phyloP scores from a whole-genome alignment of 2,797 vertebrate species.

The Myiotriccus ornatus region DNA sequence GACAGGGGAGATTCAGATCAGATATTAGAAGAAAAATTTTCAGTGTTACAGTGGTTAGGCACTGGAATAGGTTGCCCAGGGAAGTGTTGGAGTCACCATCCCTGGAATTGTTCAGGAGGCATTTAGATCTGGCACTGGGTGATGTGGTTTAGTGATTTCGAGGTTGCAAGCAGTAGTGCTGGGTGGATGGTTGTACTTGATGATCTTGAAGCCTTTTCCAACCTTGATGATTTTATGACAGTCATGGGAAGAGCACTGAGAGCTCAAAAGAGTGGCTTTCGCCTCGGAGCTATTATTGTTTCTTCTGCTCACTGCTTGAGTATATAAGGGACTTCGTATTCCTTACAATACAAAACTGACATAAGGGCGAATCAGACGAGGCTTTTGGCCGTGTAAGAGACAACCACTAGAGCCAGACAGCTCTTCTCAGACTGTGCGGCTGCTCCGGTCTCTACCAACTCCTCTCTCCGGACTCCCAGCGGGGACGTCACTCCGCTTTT shows the following conservation, averaged over 20 bases:
- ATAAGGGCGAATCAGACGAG: too few relatives aligned
- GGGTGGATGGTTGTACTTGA: fast-evolving
- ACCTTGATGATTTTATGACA: not conserved
- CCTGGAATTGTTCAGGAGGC: not conserved
- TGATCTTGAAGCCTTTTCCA: not conserved
- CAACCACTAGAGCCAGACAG: not conserved
- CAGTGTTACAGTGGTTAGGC: not conserved
- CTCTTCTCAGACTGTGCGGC: not conserved
- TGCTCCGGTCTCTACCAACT: not conserved
- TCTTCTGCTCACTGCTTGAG: not conserved
- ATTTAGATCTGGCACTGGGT: not conserved
- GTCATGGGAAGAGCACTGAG: fast-evolving
- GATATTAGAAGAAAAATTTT: fast-evolving
- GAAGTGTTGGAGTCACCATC: not conserved
- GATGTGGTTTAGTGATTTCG: not conserved
- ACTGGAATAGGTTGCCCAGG: not conserved
- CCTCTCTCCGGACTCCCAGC: not conserved
- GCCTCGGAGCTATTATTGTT: not conserved
- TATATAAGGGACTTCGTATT: fast-evolving
- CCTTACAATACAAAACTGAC: not conserved
- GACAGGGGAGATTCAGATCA: not conserved
- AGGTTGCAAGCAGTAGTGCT: not conserved
- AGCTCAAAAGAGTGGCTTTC: fast-evolving
- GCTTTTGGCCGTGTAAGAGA: not conserved
- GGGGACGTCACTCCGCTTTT: not conserved